phyloP scores from a whole-genome alignment of 2,797 vertebrate genomes.

The Microctenopoma stevenorrisi region DNA sequence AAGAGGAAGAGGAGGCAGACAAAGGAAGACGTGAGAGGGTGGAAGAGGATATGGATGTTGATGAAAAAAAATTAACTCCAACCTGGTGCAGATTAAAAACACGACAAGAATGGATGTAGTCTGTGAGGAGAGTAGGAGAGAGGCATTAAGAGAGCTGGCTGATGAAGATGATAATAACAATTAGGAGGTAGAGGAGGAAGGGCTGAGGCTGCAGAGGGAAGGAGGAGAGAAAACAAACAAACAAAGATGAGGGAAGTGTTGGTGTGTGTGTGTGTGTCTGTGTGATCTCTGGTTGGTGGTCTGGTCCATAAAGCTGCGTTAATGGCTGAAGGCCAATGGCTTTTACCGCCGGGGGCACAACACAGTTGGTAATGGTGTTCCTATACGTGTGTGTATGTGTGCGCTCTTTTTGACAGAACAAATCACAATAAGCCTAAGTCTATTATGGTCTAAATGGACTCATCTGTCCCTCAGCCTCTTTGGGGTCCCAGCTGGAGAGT shows the following conservation, averaged over 20 bases:
- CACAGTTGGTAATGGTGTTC: conserved; percentile 48
- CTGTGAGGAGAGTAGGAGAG: conserved; percentile 32
- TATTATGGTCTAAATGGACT: conserved; percentile 68
- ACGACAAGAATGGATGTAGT: conserved; percentile 39
- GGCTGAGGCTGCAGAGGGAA: conserved; percentile 5
- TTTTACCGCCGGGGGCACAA: conserved; percentile 60
- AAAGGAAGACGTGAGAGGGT: not conserved
- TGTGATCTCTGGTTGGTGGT: conserved; percentile 49
- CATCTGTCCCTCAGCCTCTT: conserved; percentile 54
- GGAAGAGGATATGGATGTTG: not conserved
- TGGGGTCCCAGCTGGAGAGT: conserved; percentile 46
- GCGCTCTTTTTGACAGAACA: conserved; percentile 40
- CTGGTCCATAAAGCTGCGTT: conserved; percentile 68
- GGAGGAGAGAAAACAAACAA: conserved; percentile 13
- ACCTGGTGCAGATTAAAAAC: conserved; percentile 41
- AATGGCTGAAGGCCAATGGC: conserved; percentile 65
- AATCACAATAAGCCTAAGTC: conserved; percentile 48
- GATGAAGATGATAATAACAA: conserved; percentile 26
- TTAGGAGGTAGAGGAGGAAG: conserved; percentile 18
- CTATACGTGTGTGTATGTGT: conserved; percentile 7
- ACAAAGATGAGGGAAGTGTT: not conserved
- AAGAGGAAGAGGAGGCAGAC: conserved; percentile 8
- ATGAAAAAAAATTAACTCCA: conserved; percentile 8
- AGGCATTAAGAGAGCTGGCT: conserved; percentile 39
- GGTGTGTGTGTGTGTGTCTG: conserved; percentile 33